Conservation (phyloP, 2,113 vertebrate species). For the Charadrius vociferus region DNA sequence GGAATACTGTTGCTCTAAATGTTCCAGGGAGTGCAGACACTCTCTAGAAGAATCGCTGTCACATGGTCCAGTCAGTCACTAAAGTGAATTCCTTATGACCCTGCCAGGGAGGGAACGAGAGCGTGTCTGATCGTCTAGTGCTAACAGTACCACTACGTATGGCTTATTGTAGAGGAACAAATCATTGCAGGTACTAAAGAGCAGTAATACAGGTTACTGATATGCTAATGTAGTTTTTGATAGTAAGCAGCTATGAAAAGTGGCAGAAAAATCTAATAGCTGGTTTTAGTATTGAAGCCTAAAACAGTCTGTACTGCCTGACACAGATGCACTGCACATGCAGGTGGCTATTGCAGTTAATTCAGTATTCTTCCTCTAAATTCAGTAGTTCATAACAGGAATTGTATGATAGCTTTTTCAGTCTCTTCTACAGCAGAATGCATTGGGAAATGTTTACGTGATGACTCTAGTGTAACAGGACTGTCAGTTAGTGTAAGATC, state of each 20-base stretch:
- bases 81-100: neutral
- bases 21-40: neutral
- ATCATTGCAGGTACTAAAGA: neutral
- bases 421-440: neutral
- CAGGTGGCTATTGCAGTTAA: neutral
- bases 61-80: fast-evolving
- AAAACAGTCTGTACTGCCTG: neutral
- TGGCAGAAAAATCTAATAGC: neutral
- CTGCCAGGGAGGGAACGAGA: neutral
- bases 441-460: neutral
- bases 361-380: neutral
- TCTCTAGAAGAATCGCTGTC: neutral
- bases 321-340: neutral
- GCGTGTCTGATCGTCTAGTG: neutral
- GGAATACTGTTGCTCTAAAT: neutral
- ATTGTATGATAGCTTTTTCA: too few species aligned
- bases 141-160: neutral
- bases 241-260: neutral
- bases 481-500: neutral
- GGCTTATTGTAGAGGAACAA: neutral
- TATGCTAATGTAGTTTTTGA: neutral
- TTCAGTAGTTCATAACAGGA: neutral
- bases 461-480: neutral
- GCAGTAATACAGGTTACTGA: neutral
- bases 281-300: neutral